Conservation (phyloP, 2,888 invertebrate genomes). For the Diplazon laetatorius region DNA sequence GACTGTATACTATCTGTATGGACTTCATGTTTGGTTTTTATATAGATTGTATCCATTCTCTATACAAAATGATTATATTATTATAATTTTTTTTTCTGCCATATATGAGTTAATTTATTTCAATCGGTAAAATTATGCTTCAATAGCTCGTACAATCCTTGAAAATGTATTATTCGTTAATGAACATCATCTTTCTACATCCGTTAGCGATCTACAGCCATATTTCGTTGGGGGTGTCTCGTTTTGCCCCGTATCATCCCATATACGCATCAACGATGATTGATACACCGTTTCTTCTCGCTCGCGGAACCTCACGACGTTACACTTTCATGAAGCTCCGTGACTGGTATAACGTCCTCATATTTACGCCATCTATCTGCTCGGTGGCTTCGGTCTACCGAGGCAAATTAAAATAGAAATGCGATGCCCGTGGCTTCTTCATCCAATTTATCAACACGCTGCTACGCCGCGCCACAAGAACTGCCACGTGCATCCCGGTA, state of each 20-base stretch:
- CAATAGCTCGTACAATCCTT: too few relatives aligned
- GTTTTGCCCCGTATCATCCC: conserved; percentile 14
- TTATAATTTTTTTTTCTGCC: too few relatives aligned
- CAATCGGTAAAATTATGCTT: too few relatives aligned
- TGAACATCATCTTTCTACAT: too few relatives aligned
- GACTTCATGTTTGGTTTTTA: too few relatives aligned
- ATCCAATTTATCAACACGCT: conserved; percentile 4
- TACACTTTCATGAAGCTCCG: conserved; percentile 2
- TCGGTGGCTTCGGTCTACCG: not conserved
- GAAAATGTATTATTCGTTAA: too few relatives aligned
- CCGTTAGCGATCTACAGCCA: too few relatives aligned
- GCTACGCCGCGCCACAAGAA: not conserved
- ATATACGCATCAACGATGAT: conserved; percentile 47
- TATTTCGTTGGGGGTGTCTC: not conserved
- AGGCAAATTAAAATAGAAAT: conserved; percentile 22
- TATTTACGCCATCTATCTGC: conserved; percentile 13
- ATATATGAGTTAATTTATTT: too few relatives aligned
- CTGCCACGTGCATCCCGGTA: too few relatives aligned
- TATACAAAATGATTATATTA: too few relatives aligned
- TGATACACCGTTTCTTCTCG: conserved; percentile 28
- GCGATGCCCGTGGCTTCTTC: conserved; percentile 19
- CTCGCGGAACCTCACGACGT: conserved; percentile 7
- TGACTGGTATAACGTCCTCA: not conserved
- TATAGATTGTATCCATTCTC: too few relatives aligned
- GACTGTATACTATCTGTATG: too few relatives aligned